A percentile compares a stretch with the other conserved stretches of the same genome.
phyloP scores from a whole-genome alignment of 2,113 vertebrate genomes.

The Psammodynastes pulverulentus region DNA sequence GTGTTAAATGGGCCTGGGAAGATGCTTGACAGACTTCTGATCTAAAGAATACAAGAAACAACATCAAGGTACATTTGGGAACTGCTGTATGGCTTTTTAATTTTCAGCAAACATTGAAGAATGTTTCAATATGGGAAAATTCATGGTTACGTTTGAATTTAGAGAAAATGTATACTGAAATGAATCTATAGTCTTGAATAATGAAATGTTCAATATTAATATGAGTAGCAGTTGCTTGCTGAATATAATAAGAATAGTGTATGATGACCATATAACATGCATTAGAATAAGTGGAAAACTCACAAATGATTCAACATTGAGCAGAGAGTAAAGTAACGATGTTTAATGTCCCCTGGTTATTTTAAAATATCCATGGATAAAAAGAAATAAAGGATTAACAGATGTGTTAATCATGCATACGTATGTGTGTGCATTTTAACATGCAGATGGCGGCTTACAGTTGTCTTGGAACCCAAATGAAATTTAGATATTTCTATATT shows the following conservation, averaged over 20 bases:
- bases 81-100: neutral
- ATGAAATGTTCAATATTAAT: neutral
- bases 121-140: neutral
- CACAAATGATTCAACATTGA: neutral
- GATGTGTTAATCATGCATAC: neutral
- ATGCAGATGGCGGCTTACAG: neutral
- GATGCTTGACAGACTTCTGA: neutral
- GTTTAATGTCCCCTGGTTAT: neutral
- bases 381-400: neutral
- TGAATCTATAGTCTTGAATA: neutral
- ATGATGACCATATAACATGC: neutral
- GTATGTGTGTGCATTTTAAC: neutral
- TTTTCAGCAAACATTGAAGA: neutral
- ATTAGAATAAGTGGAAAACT: neutral
- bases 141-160: neutral
- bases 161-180: neutral
- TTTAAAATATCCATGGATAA: neutral
- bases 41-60: neutral
- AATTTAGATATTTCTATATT: neutral
- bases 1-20: neutral
- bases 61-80: neutral
- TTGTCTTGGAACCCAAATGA: neutral
- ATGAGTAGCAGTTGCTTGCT: neutral
- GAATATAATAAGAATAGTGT: neutral
- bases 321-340: neutral